These are phyloP conservation scores for Kuschelorhynchus macadamiae DNA, from an alignment of 2,888 invertebrate genomes.

Conservation along the genomic window DNA sequence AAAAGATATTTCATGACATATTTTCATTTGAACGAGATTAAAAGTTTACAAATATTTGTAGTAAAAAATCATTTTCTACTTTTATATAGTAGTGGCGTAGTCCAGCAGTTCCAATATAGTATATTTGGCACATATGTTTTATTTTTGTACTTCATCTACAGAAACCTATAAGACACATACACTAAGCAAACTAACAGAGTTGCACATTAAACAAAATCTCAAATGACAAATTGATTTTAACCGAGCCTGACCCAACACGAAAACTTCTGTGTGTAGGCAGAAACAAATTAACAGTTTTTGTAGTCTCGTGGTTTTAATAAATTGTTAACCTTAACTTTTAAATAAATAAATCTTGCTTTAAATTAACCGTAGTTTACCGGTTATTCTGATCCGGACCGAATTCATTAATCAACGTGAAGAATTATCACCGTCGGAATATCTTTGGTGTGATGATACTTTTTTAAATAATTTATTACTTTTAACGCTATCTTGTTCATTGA, in stretches of 20 bases:
- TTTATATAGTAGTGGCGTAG: too few species aligned
- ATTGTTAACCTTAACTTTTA: slow-evolving; percentile 39
- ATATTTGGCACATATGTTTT: too few species aligned
- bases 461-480: neutral
- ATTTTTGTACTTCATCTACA: too few species aligned
- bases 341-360: slow-evolving; percentile 38
- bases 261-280: slow-evolving; percentile 27
- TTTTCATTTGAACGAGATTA: too few species aligned
- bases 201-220: neutral
- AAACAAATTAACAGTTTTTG: slow-evolving; percentile 42
- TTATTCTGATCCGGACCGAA: slow-evolving; percentile 29
- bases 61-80: too few species aligned
- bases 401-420: slow-evolving; percentile 39
- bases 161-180: too few species aligned
- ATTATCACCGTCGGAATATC: slow-evolving; percentile 28
- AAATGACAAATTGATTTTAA: slow-evolving; percentile 40
- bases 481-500: too few species aligned
- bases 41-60: too few species aligned
- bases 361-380: slow-evolving; percentile 34
- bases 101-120: too few species aligned
- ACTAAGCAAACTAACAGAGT: neutral
- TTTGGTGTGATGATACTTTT: slow-evolving; percentile 30
- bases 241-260: slow-evolving; percentile 28
- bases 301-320: slow-evolving; percentile 42
- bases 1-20: too few species aligned